phyloP scores from a whole-genome alignment of 2,113 vertebrate species.

The Peromyscus leucopus region DNA sequence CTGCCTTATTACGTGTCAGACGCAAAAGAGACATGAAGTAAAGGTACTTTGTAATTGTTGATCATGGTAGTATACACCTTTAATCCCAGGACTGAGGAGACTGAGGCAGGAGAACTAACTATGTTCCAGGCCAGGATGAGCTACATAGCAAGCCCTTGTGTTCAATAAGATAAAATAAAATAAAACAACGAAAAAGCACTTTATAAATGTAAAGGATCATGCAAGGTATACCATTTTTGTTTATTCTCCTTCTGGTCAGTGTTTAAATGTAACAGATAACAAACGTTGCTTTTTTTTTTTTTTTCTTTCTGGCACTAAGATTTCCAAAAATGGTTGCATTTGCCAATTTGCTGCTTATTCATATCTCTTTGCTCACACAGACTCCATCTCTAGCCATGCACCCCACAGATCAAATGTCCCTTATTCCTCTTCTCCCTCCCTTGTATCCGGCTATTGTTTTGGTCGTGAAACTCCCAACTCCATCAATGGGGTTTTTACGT shows the following conservation, averaged over 20 bases:
- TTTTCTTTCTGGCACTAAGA: not conserved
- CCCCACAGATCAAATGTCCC: slow-evolving; percentile 55
- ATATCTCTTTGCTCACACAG: slow-evolving; percentile 26
- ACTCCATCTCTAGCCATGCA: not conserved
- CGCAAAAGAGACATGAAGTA: not conserved
- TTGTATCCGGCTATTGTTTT: slow-evolving; percentile 81
- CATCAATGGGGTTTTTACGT: slow-evolving; percentile 82
- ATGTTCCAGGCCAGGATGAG: not conserved
- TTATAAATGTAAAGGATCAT: not conserved
- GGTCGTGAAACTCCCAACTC: slow-evolving; percentile 75
- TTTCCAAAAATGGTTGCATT: slow-evolving; percentile 12
- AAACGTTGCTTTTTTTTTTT: not conserved
- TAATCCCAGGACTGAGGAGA: not conserved
- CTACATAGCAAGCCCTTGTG: not conserved
- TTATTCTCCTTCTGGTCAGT: not conserved
- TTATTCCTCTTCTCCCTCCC: slow-evolving; percentile 72
- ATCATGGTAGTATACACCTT: not conserved
- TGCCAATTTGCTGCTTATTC: not conserved
- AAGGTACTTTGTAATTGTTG: not conserved
- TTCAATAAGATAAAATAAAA: not conserved
- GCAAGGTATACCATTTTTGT: not conserved
- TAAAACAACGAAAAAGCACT: not conserved
- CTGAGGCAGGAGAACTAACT: not conserved
- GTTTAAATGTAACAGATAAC: not conserved
- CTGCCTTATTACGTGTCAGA: not conserved